These are phyloP conservation scores for Anticlea derivata DNA, from an alignment of 2,888 invertebrate genomes.

Conservation along the genomic window DNA sequence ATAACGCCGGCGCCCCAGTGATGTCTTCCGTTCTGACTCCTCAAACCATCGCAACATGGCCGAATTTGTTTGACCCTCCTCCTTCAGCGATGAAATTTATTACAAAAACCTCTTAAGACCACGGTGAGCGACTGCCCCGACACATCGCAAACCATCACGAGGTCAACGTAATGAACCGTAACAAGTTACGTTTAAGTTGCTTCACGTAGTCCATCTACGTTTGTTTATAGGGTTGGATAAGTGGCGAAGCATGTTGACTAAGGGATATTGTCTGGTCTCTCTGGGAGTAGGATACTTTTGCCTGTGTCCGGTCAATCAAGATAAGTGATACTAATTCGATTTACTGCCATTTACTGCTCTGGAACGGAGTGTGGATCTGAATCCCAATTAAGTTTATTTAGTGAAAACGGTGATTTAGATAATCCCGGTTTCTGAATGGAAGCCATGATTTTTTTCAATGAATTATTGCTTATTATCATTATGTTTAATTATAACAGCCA, in stretches of 20 bases:
- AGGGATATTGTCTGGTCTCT: constrained; percentile 20
- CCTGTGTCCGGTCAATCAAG: constrained; percentile 18
- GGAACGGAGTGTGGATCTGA: background rate
- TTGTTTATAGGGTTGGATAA: constrained; percentile 25
- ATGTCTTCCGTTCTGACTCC: no score
- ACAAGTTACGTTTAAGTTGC: constrained; percentile 21
- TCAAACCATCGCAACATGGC: no score
- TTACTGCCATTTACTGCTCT: constrained; percentile 10
- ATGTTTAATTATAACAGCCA: no score
- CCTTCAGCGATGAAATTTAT: constrained; percentile 5
- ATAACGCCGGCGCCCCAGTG: no score
- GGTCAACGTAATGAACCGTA: constrained; percentile 31
- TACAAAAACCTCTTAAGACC: background rate
- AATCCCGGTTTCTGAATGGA: no score
- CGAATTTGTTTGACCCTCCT: no score
- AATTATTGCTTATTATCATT: no score
- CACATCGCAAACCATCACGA: constrained; percentile 33
- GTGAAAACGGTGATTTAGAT: background rate
- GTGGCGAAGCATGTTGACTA: constrained; percentile 30
- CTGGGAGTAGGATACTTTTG: constrained; percentile 11
- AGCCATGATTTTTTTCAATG: no score
- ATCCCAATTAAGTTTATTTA: background rate
- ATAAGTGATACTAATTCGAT: constrained; percentile 21
- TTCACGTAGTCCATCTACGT: constrained; percentile 24
- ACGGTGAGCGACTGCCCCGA: constrained; percentile 30